A percentile compares a stretch with the other conserved stretches of the same genome.
phyloP scores from a whole-genome alignment of 2,888 invertebrate genomes.

The Polydrusus cervinus region DNA sequence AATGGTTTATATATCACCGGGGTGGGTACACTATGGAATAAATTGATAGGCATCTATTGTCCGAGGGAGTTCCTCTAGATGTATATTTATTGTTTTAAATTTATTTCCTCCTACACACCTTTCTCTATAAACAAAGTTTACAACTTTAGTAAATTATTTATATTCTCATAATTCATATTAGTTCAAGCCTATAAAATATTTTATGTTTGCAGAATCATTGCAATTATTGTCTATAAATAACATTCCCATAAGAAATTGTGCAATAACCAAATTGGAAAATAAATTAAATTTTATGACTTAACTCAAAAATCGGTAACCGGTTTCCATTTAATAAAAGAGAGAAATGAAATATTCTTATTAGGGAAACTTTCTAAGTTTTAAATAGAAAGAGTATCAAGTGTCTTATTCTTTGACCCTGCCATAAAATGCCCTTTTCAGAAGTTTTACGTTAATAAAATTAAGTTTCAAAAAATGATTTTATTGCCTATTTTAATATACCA shows the following conservation, averaged over 20 bases:
- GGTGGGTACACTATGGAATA: constrained; percentile 33
- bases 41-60: constrained; percentile 48
- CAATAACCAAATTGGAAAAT: background rate
- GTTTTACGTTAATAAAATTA: too few relatives aligned
- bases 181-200: constrained; percentile 29
- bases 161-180: constrained; percentile 22
- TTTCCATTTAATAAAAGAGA: too few relatives aligned
- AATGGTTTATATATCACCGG: constrained; percentile 23
- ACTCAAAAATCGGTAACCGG: too few relatives aligned
- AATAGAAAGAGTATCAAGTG: too few relatives aligned
- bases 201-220: constrained; percentile 18
- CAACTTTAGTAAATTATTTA: constrained; percentile 34
- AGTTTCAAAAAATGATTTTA: too few relatives aligned
- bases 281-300: background rate
- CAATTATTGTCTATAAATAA: background rate
- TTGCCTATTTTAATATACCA: too few relatives aligned
- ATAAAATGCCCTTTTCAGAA: too few relatives aligned
- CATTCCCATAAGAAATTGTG: background rate
- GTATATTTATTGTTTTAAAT: constrained; percentile 40
- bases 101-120: constrained; percentile 42
- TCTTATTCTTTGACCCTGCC: too few relatives aligned
- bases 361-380: too few relatives aligned
- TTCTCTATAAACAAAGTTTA: constrained; percentile 41
- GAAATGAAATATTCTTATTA: too few relatives aligned
- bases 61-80: constrained; percentile 42